These are phyloP conservation scores for Mesorhabditis spiculigera DNA, from an alignment of 2,888 invertebrate genomes.

Conservation along the genomic window DNA sequence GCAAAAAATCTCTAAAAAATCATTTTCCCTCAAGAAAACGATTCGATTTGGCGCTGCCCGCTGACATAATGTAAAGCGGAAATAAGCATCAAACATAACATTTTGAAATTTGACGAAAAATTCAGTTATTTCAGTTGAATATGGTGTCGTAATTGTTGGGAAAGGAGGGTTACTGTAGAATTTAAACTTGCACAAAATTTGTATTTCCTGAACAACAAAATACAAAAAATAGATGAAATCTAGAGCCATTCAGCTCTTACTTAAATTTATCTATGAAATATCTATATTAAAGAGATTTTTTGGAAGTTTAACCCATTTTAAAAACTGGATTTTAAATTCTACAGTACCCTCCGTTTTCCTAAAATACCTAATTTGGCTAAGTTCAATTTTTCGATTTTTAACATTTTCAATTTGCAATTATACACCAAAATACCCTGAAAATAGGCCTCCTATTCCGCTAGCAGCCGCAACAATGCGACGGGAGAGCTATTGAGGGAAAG, in stretches of 20 bases:
- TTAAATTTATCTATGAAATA: too few relatives aligned
- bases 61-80: slow-evolving; percentile 2
- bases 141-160: too few relatives aligned
- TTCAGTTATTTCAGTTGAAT: too few relatives aligned
- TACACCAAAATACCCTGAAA: neutral
- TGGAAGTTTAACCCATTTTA: neutral
- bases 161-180: too few relatives aligned
- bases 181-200: too few relatives aligned
- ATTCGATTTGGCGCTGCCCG: slow-evolving; percentile 5
- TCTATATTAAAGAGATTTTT: neutral
- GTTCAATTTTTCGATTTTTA: neutral
- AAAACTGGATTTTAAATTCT: neutral
- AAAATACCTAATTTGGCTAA: neutral
- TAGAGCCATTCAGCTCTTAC: too few relatives aligned
- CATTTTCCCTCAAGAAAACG: neutral
- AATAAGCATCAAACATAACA: too few relatives aligned
- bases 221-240: too few relatives aligned
- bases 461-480: neutral
- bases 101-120: too few relatives aligned
- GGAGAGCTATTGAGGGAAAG: neutral
- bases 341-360: neutral
- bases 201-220: too few relatives aligned
- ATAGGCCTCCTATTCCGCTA: slow-evolving; percentile 4
- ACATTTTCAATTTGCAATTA: neutral
- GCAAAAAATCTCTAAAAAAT: neutral